Conservation (phyloP, 2,888 invertebrate genomes). For the Synergus laeviventris region DNA sequence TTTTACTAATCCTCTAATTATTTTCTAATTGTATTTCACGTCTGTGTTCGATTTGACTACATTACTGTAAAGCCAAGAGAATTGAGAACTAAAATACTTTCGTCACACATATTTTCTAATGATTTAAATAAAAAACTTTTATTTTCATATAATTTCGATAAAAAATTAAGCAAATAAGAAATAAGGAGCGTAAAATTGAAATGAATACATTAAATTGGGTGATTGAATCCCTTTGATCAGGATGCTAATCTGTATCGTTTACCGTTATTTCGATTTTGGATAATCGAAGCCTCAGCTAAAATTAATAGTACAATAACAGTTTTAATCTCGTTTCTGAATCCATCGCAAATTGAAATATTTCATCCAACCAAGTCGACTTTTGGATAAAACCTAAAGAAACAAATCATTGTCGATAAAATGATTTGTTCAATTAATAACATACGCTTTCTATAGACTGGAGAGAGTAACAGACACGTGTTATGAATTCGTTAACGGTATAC, state of each 20-base stretch:
- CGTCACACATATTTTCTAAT: too few species aligned
- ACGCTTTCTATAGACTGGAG: conserved; percentile 38
- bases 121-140: not conserved
- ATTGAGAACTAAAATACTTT: too few species aligned
- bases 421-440: conserved; percentile 33
- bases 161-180: not conserved
- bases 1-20: conserved; percentile 12
- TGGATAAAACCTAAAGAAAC: conserved; percentile 19
- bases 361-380: not conserved
- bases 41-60: not conserved
- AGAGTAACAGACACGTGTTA: conserved; percentile 53
- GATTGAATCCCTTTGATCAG: not conserved
- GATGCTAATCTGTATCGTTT: not conserved
- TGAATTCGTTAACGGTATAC: conserved; percentile 58
- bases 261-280: not conserved
- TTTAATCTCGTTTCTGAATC: conserved; percentile 10
- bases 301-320: not conserved
- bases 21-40: conserved; percentile 18
- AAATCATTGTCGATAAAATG: conserved; percentile 32
- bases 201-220: not conserved
- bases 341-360: conserved; percentile 17
- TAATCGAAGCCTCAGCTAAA: not conserved
- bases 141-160: not conserved
- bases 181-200: not conserved
- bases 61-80: not conserved